Base-by-base conservation (phyloP, 2,888 invertebrate genomes). In the Anagyrus pseudococci region DNA sequence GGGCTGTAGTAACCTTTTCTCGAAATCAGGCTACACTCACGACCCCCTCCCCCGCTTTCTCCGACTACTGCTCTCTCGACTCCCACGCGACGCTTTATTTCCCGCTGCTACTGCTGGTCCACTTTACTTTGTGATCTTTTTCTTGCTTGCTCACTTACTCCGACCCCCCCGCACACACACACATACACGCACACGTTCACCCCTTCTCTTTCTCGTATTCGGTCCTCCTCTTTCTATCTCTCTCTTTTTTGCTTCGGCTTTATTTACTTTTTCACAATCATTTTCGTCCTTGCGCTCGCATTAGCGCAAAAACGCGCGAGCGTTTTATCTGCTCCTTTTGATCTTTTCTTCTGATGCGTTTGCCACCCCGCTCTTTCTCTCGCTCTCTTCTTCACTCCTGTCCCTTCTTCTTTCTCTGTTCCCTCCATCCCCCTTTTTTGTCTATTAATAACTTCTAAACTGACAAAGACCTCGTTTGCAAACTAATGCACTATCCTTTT, bases 61-160 rank as follows among this genome's bases (percentile, higher is more conserved):
- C 40, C 23, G 46, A 29, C 43, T 47, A 23, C 53, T 2, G 47
- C 20, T 41, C 50, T 55, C 43, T 41, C 56, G 29, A 52, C 44
- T 37, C 46, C 10, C 41, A 54, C 46, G 46, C 47, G 17, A 22
- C 47, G 43, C 46, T 62, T 62, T 59, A 58, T 58, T 44, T 58
- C 46, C 33, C 26, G n/a, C 50, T 52, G 4, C 33, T 17, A 22
- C 43, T 54, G 58, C 47, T 56, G 58, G 44, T 63, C 54, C 52
- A 55, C 48, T 61, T 59, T 58, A 49, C 62, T 49, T 55, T 63
- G 55, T 58, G 58, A 63, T 58, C 52, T 56, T 55, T 55, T 64
- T 62, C 53, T 71, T 69, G 67, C 59, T 46, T 49, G n/a, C 60
- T 62, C 62, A 49, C 60, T 61, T 58, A 47, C 41, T 68, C 64